phyloP scores from a whole-genome alignment of 2,797 vertebrate species.

The Siniperca scherzeri region DNA sequence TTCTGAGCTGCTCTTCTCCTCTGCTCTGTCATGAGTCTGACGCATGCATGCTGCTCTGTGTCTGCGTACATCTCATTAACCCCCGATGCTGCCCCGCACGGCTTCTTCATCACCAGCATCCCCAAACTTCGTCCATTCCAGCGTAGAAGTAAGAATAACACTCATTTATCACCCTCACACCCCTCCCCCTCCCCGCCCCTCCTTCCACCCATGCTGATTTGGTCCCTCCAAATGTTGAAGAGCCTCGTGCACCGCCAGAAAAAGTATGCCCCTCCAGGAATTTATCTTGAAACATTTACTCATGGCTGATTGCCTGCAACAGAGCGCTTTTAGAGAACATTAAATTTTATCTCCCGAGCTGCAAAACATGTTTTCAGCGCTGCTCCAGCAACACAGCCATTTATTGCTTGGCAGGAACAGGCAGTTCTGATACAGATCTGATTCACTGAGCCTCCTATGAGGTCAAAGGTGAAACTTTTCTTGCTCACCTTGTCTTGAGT shows the following conservation, averaged over 20 bases:
- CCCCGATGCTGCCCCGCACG: constrained; percentile 39
- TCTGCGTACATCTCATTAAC: constrained; percentile 71
- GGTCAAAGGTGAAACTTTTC: constrained; percentile 68
- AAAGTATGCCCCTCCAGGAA: constrained; percentile 65
- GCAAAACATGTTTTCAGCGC: constrained; percentile 57
- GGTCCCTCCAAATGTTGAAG: constrained; percentile 37
- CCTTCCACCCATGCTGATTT: constrained; percentile 14
- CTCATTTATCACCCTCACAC: constrained; percentile 33
- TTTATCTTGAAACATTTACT: constrained; percentile 73
- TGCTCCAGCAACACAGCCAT: constrained; percentile 37
- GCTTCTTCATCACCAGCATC: constrained; percentile 43
- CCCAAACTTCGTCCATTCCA: constrained; percentile 53
- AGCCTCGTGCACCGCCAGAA: constrained; percentile 44
- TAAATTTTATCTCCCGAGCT: constrained; percentile 52
- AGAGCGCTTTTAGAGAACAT: constrained; percentile 52
- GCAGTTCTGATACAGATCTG: constrained; percentile 11
- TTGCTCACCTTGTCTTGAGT: background rate
- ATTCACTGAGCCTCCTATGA: constrained; percentile 18
- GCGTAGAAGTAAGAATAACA: constrained; percentile 55
- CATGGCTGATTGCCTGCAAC: constrained; percentile 65
- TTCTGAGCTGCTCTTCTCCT: constrained; percentile 22
- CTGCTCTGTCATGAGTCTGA: constrained; percentile 58
- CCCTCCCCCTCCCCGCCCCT: accelerated
- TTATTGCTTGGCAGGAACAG: constrained; percentile 37
- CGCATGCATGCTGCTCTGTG: constrained; percentile 63